phyloP scores from a whole-genome alignment of 2,888 invertebrate genomes.

The Heliconius erato region DNA sequence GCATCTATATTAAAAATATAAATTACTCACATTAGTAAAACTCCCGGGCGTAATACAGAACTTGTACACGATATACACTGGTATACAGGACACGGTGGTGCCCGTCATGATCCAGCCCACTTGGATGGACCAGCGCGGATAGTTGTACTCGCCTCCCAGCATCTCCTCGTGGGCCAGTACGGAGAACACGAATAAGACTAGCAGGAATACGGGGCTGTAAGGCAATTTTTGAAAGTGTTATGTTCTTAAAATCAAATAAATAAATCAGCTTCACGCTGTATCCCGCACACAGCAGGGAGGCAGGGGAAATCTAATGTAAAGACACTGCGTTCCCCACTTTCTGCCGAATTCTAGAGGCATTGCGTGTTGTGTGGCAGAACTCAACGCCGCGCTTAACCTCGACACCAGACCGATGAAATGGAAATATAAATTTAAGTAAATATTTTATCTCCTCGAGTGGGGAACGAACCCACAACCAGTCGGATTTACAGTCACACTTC shows the following conservation, averaged over 20 bases:
- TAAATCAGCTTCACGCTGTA: no score
- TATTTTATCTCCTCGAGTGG: no score
- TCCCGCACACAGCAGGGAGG: no score
- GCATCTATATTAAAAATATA: not conserved
- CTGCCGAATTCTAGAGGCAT: no score
- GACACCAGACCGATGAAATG: no score
- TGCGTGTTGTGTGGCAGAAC: no score
- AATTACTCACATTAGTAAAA: constrained; percentile 56
- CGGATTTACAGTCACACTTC: no score
- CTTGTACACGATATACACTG: constrained; percentile 93
- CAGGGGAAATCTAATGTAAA: no score
- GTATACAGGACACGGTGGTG: constrained; percentile 94
- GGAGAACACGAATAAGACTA: constrained; percentile 94
- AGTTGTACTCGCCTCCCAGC: constrained; percentile 90
- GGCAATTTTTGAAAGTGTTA: not conserved
- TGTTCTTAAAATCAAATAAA: not conserved
- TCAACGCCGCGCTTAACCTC: no score
- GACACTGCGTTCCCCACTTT: no score
- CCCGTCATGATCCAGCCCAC: constrained; percentile 94
- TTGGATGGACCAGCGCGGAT: constrained; percentile 92
- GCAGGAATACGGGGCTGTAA: constrained; percentile 91
- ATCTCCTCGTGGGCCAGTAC: constrained; percentile 92
- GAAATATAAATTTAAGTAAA: no score
- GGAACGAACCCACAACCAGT: no score
- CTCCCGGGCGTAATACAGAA: constrained; percentile 89